phyloP scores from a whole-genome alignment of 2,888 invertebrate species.

The Synergus japonicus region DNA sequence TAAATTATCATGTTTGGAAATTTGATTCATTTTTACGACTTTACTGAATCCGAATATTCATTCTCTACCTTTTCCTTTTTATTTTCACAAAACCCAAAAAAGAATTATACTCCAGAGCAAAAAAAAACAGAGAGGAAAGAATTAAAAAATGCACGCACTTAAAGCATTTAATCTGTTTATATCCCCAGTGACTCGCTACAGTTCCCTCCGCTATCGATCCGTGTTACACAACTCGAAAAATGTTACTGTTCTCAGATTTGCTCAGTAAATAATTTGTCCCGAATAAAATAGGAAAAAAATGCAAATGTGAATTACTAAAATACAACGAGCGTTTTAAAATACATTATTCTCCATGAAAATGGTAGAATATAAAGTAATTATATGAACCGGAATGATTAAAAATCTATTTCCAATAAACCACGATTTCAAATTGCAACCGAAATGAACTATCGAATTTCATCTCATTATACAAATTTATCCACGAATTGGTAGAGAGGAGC shows the following conservation, averaged over 20 bases:
- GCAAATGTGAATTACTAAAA: background rate
- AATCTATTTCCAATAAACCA: background rate
- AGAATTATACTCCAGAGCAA: background rate
- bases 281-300: background rate
- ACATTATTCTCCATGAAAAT: no score
- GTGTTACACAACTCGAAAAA: conserved; percentile 61
- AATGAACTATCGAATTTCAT: background rate
- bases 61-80: background rate
- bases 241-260: background rate
- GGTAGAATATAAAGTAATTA: no score
- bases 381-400: background rate
- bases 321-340: background rate
- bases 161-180: conserved; percentile 67
- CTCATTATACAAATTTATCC: background rate
- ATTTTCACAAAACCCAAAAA: background rate
- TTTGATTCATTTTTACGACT: background rate
- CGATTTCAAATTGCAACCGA: background rate
- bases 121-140: conserved; percentile 2
- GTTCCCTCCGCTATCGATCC: conserved; percentile 58
- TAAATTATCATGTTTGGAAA: background rate
- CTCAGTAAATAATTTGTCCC: background rate
- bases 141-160: conserved; percentile 60
- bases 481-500: background rate
- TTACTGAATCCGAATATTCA: background rate
- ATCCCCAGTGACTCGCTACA: conserved; percentile 60